These are phyloP conservation scores for Drosophila rellima DNA, from an alignment of 2,888 invertebrate species.

Conservation along the genomic window DNA sequence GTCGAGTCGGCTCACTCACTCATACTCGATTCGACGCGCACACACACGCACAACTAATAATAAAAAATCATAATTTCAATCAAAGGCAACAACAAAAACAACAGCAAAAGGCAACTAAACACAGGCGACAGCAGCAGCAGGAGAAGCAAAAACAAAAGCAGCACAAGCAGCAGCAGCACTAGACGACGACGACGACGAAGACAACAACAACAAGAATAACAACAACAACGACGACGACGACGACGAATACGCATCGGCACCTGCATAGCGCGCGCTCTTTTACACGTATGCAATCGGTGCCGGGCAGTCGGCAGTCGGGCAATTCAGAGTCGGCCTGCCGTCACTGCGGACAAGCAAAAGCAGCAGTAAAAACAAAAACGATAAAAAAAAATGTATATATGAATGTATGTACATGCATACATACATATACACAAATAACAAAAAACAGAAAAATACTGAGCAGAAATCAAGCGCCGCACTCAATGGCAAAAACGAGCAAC, in stretches of 20 bases:
- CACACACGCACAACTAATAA: conserved; percentile 61
- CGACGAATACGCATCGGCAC: conserved; percentile 72
- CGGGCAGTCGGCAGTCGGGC: conserved; percentile 48
- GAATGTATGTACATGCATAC: background rate
- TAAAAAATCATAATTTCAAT: conserved; percentile 78
- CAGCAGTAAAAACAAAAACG: conserved; percentile 25
- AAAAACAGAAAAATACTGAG: conserved; percentile 39
- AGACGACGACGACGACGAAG: conserved; percentile 51
- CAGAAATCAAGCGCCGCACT: conserved; percentile 68
- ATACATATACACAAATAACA: conserved; percentile 17
- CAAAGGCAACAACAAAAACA: conserved; percentile 62
- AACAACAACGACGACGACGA: conserved; percentile 41
- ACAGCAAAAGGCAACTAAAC: background rate
- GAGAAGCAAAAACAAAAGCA: conserved; percentile 37
- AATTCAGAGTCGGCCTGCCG: conserved; percentile 39
- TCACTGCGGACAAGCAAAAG: conserved; percentile 38
- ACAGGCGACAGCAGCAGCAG: conserved; percentile 44
- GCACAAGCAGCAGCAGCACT: conserved; percentile 19
- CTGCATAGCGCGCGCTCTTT: conserved; percentile 78
- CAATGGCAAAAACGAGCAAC: conserved; percentile 57
- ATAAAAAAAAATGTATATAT: conserved; percentile 11
- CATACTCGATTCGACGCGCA: conserved; percentile 49
- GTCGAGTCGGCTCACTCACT: conserved; percentile 51
- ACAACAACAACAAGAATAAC: conserved; percentile 33
- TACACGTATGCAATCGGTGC: conserved; percentile 72